Base-by-base conservation (phyloP, 2,888 invertebrate genomes). In the Aricia artaxerxes region DNA sequence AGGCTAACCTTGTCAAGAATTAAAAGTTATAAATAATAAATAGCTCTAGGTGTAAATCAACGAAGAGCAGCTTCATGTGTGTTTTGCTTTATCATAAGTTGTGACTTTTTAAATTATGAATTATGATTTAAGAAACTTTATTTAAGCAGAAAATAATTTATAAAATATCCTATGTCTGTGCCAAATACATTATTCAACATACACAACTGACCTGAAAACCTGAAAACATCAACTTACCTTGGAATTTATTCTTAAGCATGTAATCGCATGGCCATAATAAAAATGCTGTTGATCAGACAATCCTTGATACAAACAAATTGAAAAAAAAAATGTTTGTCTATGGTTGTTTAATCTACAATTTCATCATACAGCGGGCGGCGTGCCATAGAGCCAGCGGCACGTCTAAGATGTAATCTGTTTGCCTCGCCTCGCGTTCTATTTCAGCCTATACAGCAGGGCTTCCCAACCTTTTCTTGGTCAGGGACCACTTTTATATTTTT, bases 391-490 rank as follows among this genome's bases (percentile, higher is more conserved):
- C 78, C 13, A n/a, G 75, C 75, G 49, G 77, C 79, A 81, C 81
- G 80, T 82, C 81, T 80, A 79, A 88, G 93, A 93, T 93, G 90
- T 87, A 91, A 93, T 93, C 93, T 90, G 87, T 88, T 89, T 16
- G 57, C 57, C 57, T 57, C 57, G 57, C 87, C 93, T 93, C 92
- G 92, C 88, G 88, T 87, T 87, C 86, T 79, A 75, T 75, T 79
- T 87, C 78, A 78, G 80, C 80, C 83, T 82, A 83, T 86, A 49
- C 49, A 49, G 3, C 49, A 49, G 49, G 9, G 9, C 49, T 49
- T 49, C 11, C 49, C 49, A 49, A 49, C 49, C 49, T 49, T 49
- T 49, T 49, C 9, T 49, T 49, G 49, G 9, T 11, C 9, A 49
- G 49, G 9, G 9, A 44, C 49, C 44, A 2, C 49, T 49, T 24